phyloP scores from a whole-genome alignment of 2,797 vertebrate genomes.

The Dromococcyx pavoninus region DNA sequence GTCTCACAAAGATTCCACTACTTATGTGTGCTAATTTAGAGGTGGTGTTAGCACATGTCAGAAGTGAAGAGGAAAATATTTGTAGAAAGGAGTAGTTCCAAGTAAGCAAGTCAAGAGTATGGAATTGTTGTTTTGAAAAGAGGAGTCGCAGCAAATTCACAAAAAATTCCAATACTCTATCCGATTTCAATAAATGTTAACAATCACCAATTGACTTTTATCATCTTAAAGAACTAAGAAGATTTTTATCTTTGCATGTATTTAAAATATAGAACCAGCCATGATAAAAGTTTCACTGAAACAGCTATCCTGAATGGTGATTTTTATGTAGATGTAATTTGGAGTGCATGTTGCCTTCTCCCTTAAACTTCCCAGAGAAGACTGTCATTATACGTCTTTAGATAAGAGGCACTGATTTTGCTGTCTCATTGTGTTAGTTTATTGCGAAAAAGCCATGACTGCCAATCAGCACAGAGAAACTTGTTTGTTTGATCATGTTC shows the following conservation, averaged over 20 bases:
- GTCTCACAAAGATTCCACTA: background rate
- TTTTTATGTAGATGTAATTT: background rate
- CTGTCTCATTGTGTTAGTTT: background rate
- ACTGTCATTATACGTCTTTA: background rate
- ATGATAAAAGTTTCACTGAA: background rate
- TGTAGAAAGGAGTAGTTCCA: background rate
- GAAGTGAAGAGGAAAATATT: background rate
- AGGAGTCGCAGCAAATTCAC: background rate
- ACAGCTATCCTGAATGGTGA: background rate
- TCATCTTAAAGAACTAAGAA: background rate
- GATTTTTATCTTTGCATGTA: background rate
- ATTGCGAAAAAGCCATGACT: background rate
- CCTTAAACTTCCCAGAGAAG: background rate
- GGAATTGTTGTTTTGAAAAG: background rate
- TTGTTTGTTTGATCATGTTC: background rate
- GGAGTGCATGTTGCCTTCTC: background rate
- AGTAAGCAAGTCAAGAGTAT: background rate
- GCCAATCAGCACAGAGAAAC: background rate
- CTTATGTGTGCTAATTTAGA: background rate
- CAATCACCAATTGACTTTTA: background rate
- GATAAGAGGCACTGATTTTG: background rate
- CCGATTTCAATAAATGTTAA: background rate
- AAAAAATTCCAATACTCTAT: background rate
- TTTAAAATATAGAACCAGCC: background rate
- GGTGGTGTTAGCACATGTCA: background rate